Base-by-base conservation (phyloP, 2,888 invertebrate genomes). In the Tillus elongatus region DNA sequence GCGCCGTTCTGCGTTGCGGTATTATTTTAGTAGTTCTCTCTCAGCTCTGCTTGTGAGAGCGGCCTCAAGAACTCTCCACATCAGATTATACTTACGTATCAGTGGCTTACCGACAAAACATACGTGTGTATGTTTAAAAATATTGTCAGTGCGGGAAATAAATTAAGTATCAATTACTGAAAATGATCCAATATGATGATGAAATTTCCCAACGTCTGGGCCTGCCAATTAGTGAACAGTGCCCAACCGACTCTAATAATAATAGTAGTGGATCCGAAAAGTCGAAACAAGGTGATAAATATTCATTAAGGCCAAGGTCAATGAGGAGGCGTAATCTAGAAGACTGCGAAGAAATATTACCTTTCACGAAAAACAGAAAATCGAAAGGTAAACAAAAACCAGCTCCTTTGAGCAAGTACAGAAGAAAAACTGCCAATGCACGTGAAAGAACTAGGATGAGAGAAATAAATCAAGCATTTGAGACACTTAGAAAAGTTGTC, bases 391-490 rank as follows among this genome's bases (percentile, higher is more conserved):
- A 66, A 45, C 63, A 63, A 33, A 64, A 65, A 52, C 57, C 66
- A 13, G 63, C 69, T 4, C 78, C 79, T 4, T 58, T 80, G 37
- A 77, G 77, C 57, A 80, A 79, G 59, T 79, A 80, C 63, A 62
- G 79, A 13, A 66, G 81, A 45, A 75, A 75, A 62, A 78, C 78
- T 13, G 81, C 81, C 2, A 81, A 80, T 57, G 76, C 77, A 0
- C 57, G 80, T 3, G 81, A 81, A 54, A 57, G 81, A 36, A 71
- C 68, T 41, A 63, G 81, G 37, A 80, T 80, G 79, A 64, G 73
- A 41, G 79, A 79, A 53, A 79, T 81, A 43, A 81, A 81, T 60
- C 68, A 69, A 33, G 81, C 78, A 1, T 81, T 80, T 54, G 78
- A 79, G 53, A 63, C 70, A 9, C 61, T 81, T 13, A 66, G 77